Evolutionary conservation across 2,797 vertebrate genomes (phyloP), one percentile per base, ranked within the genome.

Genomic region (Bradypodion ventrale): DNA sequence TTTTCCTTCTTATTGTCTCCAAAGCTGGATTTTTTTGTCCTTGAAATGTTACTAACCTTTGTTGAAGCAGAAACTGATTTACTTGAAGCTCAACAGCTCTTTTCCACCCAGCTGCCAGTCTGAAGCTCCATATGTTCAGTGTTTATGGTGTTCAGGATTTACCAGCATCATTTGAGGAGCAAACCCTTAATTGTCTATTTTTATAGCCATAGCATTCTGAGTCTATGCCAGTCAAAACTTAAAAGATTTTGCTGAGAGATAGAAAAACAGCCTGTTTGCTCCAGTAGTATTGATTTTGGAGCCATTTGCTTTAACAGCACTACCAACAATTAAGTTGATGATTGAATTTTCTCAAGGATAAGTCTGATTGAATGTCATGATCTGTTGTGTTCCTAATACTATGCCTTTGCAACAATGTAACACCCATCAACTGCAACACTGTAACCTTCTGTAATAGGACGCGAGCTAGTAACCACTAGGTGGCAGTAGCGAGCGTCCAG

Each of bases 111-210:
- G 56, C 68, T 81, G 35, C 52, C 37, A 72, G 12, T 72, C 19
- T 27, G 56, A 59, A 37, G 32, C 66, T 37, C 66, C 52, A n/a
- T 72, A 81, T 60, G 65, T 72, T 81, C 68, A 72, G 4, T n/a
- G 35, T 60, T 72, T 21, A 59, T 81, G 46, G 59, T 68, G 68
- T 66, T 69, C 63, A 37, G 37, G 66, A 81, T 44, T 60, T 42
- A 10, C 59, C 23, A 32, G 79, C 21, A 72, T 44, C 49, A 59
- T 70, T 80, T 35, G 13, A 56, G 27, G 66, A 70, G 13, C 63
- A 68, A 79, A 80, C 12, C 29, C 78, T 56, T 73, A 52, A 69
- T 68, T 70, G 78, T n/a, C 66, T 80, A n/a, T n/a, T 56, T 70
- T 69, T 40, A 66, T 21, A 13, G 12, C 62, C 62, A 79, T 8